A percentile compares a stretch with the other conserved stretches of the same genome.
These are phyloP conservation scores for Troglohyphantes excavatus DNA, from an alignment of 2,888 invertebrate genomes.

Conservation along the genomic window DNA sequence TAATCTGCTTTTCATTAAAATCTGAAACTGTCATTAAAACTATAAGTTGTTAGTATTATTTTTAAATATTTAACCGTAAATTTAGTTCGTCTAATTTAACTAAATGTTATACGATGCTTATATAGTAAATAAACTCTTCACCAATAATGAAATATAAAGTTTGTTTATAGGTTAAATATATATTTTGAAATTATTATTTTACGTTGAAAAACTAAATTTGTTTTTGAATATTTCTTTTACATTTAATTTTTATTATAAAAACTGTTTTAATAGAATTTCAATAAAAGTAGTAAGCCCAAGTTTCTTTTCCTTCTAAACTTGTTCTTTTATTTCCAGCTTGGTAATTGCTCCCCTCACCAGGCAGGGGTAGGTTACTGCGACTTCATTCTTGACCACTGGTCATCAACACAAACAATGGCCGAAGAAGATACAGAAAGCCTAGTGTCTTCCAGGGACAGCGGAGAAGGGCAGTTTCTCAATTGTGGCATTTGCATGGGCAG, in stretches of 20 bases:
- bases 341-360: conserved; percentile 28
- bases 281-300: neutral
- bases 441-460: conserved; percentile 62
- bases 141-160: no score
- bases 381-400: conserved; percentile 66
- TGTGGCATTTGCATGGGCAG: conserved; percentile 74
- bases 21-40: no score
- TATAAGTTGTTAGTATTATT: no score
- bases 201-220: no score
- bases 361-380: conserved; percentile 53
- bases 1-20: no score
- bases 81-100: no score
- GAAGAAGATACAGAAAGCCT: conserved; percentile 69
- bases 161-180: no score
- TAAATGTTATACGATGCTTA: no score
- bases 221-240: neutral
- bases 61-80: no score
- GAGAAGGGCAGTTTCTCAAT: conserved; percentile 66
- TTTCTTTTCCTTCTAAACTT: neutral
- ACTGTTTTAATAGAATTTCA: neutral
- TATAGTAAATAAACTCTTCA: no score
- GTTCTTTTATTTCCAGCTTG: conserved; percentile 44
- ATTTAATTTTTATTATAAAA: neutral
- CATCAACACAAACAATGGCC: conserved; percentile 59
- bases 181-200: no score